phyloP scores from a whole-genome alignment of 2,888 invertebrate genomes.

The Cacoxenus indagator region DNA sequence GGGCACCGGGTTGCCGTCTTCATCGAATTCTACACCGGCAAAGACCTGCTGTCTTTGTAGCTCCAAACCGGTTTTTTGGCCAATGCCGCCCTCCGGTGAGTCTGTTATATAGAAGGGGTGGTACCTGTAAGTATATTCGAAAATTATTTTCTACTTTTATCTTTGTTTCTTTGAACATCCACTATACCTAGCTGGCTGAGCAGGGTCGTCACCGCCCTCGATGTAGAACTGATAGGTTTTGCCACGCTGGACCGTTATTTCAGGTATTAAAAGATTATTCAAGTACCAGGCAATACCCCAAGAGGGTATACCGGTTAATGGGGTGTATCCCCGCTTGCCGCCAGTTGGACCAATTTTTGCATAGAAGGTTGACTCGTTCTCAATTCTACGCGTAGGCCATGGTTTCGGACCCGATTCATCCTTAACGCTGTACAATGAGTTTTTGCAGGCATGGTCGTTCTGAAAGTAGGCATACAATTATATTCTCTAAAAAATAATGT shows the following conservation, averaged over 20 bases:
- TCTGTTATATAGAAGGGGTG: conserved; percentile 94
- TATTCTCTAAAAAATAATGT: not conserved
- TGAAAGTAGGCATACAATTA: conserved; percentile 46
- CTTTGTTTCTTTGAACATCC: conserved; percentile 40
- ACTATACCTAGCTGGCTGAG: conserved; percentile 80
- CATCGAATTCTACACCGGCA: conserved; percentile 84
- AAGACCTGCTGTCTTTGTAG: conserved; percentile 81
- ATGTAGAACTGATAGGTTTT: conserved; percentile 87
- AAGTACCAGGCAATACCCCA: conserved; percentile 96
- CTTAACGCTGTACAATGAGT: conserved; percentile 76
- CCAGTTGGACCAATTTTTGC: conserved; percentile 89
- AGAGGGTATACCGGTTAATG: conserved; percentile 84
- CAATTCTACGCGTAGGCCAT: conserved; percentile 80
- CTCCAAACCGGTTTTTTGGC: conserved; percentile 81
- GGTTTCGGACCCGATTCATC: conserved; percentile 76
- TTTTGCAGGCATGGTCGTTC: conserved; percentile 82
- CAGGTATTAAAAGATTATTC: conserved; percentile 90
- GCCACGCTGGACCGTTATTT: conserved; percentile 88
- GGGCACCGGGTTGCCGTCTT: conserved; percentile 83
- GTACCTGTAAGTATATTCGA: conserved; percentile 72
- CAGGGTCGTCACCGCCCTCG: conserved; percentile 86
- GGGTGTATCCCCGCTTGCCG: conserved; percentile 83
- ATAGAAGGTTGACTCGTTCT: conserved; percentile 76
- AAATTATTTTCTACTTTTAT: not conserved
- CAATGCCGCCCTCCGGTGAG: conserved; percentile 87